Evolutionary conservation across 1,140 invertebrate genomes (phyloP).

Genomic region (Triops cancriformis): DNA sequence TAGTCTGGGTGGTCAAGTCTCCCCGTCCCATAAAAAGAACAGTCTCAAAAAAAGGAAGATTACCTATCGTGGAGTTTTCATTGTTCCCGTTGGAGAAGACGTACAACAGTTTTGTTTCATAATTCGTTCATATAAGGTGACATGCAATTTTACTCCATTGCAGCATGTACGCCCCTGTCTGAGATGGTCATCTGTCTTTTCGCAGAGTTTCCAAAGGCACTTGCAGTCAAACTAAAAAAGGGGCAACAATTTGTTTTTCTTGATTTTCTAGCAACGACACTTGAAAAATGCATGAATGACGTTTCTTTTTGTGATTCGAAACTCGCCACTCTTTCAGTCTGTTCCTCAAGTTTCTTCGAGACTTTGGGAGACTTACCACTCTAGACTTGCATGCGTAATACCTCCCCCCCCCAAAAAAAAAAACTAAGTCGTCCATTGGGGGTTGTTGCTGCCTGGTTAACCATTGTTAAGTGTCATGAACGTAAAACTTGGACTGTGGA

Average conservation of each 20-base stretch:
- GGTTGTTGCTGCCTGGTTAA: too few species aligned
- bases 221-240: too few species aligned
- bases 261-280: background rate
- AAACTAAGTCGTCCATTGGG: too few species aligned
- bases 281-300: background rate
- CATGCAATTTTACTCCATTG: background rate
- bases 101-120: background rate
- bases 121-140: background rate
- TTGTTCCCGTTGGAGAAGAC: background rate
- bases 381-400: too few species aligned
- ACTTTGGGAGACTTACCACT: too few species aligned
- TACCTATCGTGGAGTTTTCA: background rate
- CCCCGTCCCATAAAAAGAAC: background rate
- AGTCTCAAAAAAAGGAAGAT: background rate
- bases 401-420: too few species aligned
- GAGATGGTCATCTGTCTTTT: too few species aligned
- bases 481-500: background rate
- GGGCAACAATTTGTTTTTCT: background rate
- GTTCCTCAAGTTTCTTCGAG: background rate
- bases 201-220: too few species aligned
- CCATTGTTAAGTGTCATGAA: too few species aligned
- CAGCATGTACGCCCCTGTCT: background rate
- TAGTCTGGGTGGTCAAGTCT: slow-evolving; percentile 8
- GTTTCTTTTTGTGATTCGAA: background rate
- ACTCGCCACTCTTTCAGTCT: background rate